Conservation (phyloP, 1,140 invertebrate species). For the Hyphantria cunea region DNA sequence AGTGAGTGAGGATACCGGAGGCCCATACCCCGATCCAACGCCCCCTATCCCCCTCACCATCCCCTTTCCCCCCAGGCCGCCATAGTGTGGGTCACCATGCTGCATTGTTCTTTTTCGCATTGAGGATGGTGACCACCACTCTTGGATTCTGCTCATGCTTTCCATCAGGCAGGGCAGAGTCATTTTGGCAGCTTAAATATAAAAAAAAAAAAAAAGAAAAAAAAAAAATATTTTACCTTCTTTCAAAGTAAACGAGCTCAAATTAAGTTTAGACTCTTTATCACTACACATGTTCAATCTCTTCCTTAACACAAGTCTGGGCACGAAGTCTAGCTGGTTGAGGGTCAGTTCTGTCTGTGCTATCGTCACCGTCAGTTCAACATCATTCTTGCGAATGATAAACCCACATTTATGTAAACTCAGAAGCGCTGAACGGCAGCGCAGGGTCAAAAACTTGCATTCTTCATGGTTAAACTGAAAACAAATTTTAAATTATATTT, state of each 20-base stretch:
- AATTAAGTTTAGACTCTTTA: constrained; percentile 37
- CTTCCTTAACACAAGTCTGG: constrained; percentile 43
- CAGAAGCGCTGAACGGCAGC: constrained; percentile 42
- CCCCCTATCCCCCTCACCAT: too few relatives aligned
- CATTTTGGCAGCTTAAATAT: too few relatives aligned
- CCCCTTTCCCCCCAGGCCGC: too few relatives aligned
- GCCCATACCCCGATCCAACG: too few relatives aligned
- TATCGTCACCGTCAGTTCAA: constrained; percentile 45
- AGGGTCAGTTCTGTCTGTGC: constrained; percentile 30
- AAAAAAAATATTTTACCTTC: constrained; percentile 47
- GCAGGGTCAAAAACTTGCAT: constrained; percentile 60
- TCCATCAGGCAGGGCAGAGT: too few relatives aligned
- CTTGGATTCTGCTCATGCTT: too few relatives aligned
- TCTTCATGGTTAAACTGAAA: constrained; percentile 30
- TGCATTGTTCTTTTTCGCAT: too few relatives aligned
- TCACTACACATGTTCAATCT: constrained; percentile 32
- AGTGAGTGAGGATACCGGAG: too few relatives aligned
- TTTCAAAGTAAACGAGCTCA: constrained; percentile 54
- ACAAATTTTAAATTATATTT: neutral
- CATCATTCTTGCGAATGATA: constrained; percentile 41
- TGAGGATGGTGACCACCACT: too few relatives aligned
- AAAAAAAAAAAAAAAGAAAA: too few relatives aligned
- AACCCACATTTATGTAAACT: constrained; percentile 52
- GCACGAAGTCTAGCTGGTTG: constrained; percentile 50
- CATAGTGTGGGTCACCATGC: too few relatives aligned